Evolutionary conservation across 2,888 invertebrate species (phyloP).

Genomic region (Habroteleia sp.): DNA sequence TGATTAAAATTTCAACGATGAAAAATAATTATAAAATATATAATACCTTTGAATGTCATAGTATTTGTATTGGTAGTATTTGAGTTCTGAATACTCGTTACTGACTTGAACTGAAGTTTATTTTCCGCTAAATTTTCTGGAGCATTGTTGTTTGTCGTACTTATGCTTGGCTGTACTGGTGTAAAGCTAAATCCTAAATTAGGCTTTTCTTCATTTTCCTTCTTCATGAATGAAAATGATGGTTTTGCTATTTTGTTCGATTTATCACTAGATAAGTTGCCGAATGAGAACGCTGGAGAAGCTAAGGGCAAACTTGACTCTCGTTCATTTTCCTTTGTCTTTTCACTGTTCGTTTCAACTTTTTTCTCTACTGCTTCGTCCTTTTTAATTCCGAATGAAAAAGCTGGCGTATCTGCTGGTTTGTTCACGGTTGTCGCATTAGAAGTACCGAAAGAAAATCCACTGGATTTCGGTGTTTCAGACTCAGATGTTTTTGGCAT

Average conservation of each 20-base stretch:
- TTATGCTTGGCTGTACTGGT: conserved; percentile 20
- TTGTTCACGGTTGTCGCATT: conserved; percentile 45
- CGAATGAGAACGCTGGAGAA: conserved; percentile 65
- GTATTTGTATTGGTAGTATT: not conserved
- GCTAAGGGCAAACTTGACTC: conserved; percentile 26
- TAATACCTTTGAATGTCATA: conserved; percentile 20
- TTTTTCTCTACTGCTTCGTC: conserved; percentile 1
- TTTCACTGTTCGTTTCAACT: not conserved
- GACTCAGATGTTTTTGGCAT: conserved; percentile 60
- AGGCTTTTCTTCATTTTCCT: conserved; percentile 41
- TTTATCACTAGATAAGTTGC: conserved; percentile 35
- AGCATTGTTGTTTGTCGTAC: not conserved
- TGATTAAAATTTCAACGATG: too few relatives aligned
- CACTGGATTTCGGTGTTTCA: conserved; percentile 39
- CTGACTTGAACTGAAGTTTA: conserved; percentile 19
- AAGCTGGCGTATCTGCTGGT: conserved; percentile 52
- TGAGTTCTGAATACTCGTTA: not conserved
- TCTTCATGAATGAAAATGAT: conserved; percentile 25
- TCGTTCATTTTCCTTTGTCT: not conserved
- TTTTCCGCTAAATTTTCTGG: conserved; percentile 8
- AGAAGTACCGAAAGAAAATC: conserved; percentile 57
- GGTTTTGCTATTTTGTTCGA: conserved; percentile 35
- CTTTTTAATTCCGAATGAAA: conserved; percentile 73
- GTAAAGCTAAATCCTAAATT: conserved; percentile 67
- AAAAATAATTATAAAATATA: too few relatives aligned